These are phyloP conservation scores for Drosophila prolongata DNA, from an alignment of 2,888 invertebrate species.

Conservation along the genomic window DNA sequence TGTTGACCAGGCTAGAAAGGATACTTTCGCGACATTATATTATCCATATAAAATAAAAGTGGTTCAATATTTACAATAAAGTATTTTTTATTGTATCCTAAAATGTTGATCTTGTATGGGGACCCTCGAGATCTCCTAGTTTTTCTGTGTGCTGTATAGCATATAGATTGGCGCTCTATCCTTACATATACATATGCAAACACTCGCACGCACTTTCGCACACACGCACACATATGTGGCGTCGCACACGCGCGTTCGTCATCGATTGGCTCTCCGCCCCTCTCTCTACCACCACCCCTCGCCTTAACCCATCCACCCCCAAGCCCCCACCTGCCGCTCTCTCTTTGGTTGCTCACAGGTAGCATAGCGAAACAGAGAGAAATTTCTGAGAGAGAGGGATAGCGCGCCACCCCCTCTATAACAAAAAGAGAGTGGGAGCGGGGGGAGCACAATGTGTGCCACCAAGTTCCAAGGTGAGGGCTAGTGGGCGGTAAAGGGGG, in stretches of 20 bases:
- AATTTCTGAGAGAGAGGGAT: conserved; percentile 11
- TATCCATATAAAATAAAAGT: too few species aligned
- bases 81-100: too few species aligned
- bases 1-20: too few species aligned
- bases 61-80: too few species aligned
- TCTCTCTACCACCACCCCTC: conserved; percentile 1
- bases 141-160: conserved; percentile 14
- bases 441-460: conserved; percentile 45
- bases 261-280: conserved; percentile 71
- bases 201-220: conserved; percentile 27
- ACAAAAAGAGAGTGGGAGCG: conserved; percentile 11
- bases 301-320: conserved; percentile 2
- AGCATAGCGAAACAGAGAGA: conserved; percentile 25
- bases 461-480: conserved; percentile 49
- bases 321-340: conserved; percentile 32
- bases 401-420: conserved; percentile 26
- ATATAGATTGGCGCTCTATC: conserved; percentile 67
- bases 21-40: too few species aligned
- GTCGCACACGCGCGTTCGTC: conserved; percentile 76
- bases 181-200: conserved; percentile 39
- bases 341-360: conserved; percentile 42
- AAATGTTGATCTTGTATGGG: background rate
- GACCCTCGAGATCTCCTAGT: background rate
- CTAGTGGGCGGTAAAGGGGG: conserved; percentile 6
- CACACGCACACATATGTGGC: conserved; percentile 46